These are phyloP conservation scores for Melanargia galathea DNA, from an alignment of 2,888 invertebrate genomes.

Conservation along the genomic window DNA sequence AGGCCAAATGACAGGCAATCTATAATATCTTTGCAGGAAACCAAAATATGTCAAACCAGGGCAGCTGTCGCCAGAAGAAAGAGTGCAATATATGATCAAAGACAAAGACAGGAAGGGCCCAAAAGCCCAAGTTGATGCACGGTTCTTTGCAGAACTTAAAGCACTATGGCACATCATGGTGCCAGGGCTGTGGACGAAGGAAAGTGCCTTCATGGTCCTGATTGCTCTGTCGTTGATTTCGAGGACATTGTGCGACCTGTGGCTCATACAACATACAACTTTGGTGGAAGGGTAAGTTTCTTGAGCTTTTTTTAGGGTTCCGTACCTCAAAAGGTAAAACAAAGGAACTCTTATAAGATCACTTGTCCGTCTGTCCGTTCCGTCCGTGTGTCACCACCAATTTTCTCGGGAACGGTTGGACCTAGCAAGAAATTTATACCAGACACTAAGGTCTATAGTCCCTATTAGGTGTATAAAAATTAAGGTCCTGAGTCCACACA, in stretches of 20 bases:
- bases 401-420: too few relatives aligned
- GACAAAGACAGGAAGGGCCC: conserved; percentile 84
- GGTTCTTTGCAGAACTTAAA: conserved; percentile 87
- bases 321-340: too few relatives aligned
- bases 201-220: conserved; percentile 87
- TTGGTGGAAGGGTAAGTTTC: conserved; percentile 93
- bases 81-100: conserved; percentile 90
- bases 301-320: neutral
- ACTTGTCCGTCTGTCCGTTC: too few relatives aligned
- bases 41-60: conserved; percentile 50
- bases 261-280: conserved; percentile 98
- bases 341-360: neutral
- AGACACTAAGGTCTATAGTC: too few relatives aligned
- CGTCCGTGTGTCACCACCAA: too few relatives aligned
- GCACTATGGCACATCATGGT: conserved; percentile 88
- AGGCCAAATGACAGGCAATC: neutral
- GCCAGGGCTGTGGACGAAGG: conserved; percentile 89
- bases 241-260: conserved; percentile 96
- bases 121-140: conserved; percentile 89
- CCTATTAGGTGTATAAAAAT: too few relatives aligned
- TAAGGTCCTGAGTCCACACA: too few relatives aligned
- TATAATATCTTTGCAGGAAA: conserved; percentile 41
- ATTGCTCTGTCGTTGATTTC: conserved; percentile 92
- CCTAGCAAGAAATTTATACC: too few relatives aligned
- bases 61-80: conserved; percentile 82